A percentile compares a stretch with the other conserved stretches of the same genome.
Evolutionary conservation across 2,888 invertebrate genomes (phyloP).

Genomic region (Athalia rosae): DNA sequence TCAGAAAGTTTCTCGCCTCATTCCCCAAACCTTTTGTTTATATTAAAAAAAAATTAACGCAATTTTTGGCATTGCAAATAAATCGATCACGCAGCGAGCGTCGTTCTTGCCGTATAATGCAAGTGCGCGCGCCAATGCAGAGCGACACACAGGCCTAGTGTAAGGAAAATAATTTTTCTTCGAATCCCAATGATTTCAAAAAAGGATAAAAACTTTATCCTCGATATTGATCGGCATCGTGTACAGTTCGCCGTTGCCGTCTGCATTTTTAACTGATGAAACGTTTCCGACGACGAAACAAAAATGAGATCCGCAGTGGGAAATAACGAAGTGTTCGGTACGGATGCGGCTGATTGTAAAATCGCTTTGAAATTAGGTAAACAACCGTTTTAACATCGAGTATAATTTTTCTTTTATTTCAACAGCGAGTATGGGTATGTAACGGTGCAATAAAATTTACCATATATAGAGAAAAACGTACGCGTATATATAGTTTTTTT

Average conservation of each 20-base stretch:
- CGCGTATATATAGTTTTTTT: background rate
- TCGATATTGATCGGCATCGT: constrained; percentile 25
- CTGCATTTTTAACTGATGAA: constrained; percentile 20
- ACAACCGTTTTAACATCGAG: no score
- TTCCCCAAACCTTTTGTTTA: constrained; percentile 18
- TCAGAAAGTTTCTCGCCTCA: no score
- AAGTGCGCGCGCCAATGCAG: constrained; percentile 47
- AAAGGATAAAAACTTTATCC: constrained; percentile 22
- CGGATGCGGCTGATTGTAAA: no score
- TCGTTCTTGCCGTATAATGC: background rate
- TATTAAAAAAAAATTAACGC: constrained; percentile 46
- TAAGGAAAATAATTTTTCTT: background rate
- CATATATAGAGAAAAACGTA: no score
- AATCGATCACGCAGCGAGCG: constrained; percentile 19
- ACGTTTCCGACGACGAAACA: constrained; percentile 29
- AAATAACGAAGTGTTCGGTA: no score
- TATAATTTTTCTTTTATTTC: no score
- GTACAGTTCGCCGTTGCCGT: background rate
- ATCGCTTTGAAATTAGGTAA: no score
- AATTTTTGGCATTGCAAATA: constrained; percentile 44
- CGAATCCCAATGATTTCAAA: background rate
- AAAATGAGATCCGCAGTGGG: background rate
- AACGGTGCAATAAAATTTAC: no score
- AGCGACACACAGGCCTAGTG: constrained; percentile 41
- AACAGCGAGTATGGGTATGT: no score